Evolutionary conservation across 2,797 vertebrate species (phyloP), one percentile per base, ranked within the genome.

Genomic region (Sebastes itinus): DNA sequence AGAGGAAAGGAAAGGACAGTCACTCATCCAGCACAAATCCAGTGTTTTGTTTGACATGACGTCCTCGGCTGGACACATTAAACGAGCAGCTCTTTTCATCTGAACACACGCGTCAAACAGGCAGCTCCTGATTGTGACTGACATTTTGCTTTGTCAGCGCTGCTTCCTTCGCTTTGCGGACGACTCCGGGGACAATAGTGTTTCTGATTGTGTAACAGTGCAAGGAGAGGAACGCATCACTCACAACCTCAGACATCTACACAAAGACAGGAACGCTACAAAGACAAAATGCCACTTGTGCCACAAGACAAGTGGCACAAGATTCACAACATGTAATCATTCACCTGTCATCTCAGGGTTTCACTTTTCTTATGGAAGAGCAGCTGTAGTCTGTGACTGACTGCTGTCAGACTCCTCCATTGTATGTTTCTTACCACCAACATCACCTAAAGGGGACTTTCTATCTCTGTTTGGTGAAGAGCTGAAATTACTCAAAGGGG

Each of bases 81-180:
- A 81, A 83, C 54, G 62, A 33, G 63, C 14, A 69, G 14, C 69
- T 67, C 49, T 70, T 82, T 65, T 75, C 27, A 75, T 64, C 22
- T 23, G 6, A 78, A 66, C 78, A 22, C 63, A 38, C 69, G 58
- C 7, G 35, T 89, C 77, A 77, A 67, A 77, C 55, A 20, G 49
- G 30, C 72, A 58, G 71, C 58, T 59, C 28, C 25, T 78, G 75
- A 84, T 78, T 69, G 73, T 62, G 63, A 77, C 66, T 62, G 89
- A 88, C 90, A 67, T 74, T 38, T 72, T 69, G 81, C 88, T 86
- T 85, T 59, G 80, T 91, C 83, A 91, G 87, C 75, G n/a, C 71
- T 49, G 67, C 68, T 69, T 65, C 58, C 66, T 38, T 73, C 1
- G n/a, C 72, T 70, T 54, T 72, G 46, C 38, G 52, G 4, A 30